phyloP scores from a whole-genome alignment of 2,888 invertebrate genomes.

The Euphydryas editha region DNA sequence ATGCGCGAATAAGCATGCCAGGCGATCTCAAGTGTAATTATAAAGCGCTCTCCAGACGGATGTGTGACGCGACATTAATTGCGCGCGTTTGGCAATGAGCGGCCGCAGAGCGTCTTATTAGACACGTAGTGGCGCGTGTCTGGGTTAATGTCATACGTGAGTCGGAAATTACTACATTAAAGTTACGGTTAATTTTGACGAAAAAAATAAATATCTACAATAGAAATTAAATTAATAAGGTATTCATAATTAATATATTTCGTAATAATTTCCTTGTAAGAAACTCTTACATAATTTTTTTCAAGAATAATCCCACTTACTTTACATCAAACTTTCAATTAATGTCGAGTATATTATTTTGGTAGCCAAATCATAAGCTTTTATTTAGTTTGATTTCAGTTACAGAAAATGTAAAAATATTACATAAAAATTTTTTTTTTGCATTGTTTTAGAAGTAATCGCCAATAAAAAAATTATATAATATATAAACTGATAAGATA shows the following conservation, averaged over 20 bases:
- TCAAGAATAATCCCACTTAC: no score
- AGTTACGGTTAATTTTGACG: not conserved
- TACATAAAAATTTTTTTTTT: not conserved
- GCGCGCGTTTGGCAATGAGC: slow-evolving; percentile 64
- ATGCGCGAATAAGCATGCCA: slow-evolving; percentile 21
- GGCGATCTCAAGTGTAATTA: slow-evolving; percentile 35
- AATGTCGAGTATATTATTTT: no score
- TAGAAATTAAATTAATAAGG: not conserved
- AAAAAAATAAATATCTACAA: not conserved
- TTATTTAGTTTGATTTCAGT: no score
- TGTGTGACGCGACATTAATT: slow-evolving; percentile 64
- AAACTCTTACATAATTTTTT: no score
- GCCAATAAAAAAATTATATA: not conserved
- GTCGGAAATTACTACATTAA: slow-evolving; percentile 45
- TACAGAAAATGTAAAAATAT: no score
- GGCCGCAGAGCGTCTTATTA: slow-evolving; percentile 75
- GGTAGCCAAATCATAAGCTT: no score
- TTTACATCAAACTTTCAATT: no score
- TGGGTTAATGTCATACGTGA: slow-evolving; percentile 51
- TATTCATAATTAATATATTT: no score
- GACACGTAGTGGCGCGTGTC: slow-evolving; percentile 71
- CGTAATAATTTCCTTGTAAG: not conserved
- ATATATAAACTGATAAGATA: not conserved
- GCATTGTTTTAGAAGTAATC: no score
- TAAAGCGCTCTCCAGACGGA: slow-evolving; percentile 49